Percentiles rank a stretch among this genome's conserved stretches.
These are phyloP conservation scores for Acanthiza pusilla DNA, from an alignment of 2,797 vertebrate genomes.

Conservation along the genomic window DNA sequence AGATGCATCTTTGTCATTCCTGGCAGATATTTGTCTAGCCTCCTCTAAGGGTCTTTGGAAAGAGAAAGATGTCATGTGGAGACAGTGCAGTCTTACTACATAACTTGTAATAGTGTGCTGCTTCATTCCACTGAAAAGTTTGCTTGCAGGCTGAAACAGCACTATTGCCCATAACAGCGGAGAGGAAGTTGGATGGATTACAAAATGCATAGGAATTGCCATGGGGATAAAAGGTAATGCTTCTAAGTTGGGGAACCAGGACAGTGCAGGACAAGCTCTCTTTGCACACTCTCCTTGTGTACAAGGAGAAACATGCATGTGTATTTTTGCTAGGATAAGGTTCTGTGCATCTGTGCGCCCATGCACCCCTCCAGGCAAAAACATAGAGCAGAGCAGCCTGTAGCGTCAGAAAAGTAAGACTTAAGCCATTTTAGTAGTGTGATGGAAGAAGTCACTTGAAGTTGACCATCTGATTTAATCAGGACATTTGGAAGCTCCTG, in stretches of 20 bases:
- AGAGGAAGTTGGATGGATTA: not conserved
- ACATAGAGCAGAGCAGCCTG: not conserved
- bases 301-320: rapidly evolving
- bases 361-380: not conserved
- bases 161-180: not conserved
- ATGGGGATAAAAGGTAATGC: not conserved
- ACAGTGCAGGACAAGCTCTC: no score
- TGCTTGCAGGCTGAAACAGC: not conserved
- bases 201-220: not conserved
- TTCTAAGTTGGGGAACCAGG: not conserved
- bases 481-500: not conserved
- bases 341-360: not conserved
- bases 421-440: not conserved
- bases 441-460: not conserved
- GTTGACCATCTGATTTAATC: not conserved
- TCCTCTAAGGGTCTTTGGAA: not conserved
- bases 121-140: not conserved
- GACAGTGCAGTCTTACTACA: not conserved
- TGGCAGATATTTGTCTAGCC: not conserved
- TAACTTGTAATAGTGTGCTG: not conserved
- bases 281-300: no score
- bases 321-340: not conserved
- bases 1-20: not conserved
- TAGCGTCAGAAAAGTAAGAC: not conserved
- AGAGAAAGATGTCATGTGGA: not conserved